phyloP scores from a whole-genome alignment of 2,888 invertebrate genomes.

The Polymixis lichenea region DNA sequence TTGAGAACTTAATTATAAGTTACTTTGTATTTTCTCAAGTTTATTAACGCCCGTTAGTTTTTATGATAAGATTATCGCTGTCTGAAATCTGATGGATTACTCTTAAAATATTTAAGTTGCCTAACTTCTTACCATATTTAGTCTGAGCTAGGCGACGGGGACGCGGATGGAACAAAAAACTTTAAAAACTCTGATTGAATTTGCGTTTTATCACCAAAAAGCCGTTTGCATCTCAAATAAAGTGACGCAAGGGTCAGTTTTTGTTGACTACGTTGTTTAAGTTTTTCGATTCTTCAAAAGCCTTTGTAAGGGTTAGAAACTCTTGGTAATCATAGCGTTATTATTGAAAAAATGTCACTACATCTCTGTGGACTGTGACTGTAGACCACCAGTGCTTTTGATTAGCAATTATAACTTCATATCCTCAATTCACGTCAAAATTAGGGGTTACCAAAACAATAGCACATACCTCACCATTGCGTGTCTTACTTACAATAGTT shows the following conservation, averaged over 20 bases:
- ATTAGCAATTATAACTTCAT: conserved; percentile 2
- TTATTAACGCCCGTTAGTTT: conserved; percentile 41
- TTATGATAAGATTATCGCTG: conserved; percentile 19
- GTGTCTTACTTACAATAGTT: conserved; percentile 45
- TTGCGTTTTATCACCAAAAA: neutral
- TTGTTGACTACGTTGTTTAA: too few relatives aligned
- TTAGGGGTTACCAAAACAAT: conserved; percentile 43
- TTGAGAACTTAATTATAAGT: conserved; percentile 35
- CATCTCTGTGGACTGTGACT: neutral
- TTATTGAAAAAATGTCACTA: neutral
- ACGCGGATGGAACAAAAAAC: neutral
- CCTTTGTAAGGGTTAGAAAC: neutral
- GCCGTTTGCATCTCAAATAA: too few relatives aligned
- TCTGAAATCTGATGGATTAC: conserved; percentile 22
- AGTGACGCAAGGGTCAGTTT: too few relatives aligned
- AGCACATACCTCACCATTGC: conserved; percentile 41
- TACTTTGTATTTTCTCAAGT: conserved; percentile 21
- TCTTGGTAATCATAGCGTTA: neutral
- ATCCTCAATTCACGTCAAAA: conserved; percentile 24
- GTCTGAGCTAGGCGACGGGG: neutral
- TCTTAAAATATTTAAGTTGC: neutral
- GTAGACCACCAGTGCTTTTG: neutral
- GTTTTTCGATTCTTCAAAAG: neutral
- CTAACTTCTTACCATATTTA: neutral
- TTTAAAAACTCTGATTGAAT: neutral